Percentiles rank a stretch among this genome's conserved stretches.
phyloP scores from a whole-genome alignment of 2,888 invertebrate species.

The Lasius fuliginosus region DNA sequence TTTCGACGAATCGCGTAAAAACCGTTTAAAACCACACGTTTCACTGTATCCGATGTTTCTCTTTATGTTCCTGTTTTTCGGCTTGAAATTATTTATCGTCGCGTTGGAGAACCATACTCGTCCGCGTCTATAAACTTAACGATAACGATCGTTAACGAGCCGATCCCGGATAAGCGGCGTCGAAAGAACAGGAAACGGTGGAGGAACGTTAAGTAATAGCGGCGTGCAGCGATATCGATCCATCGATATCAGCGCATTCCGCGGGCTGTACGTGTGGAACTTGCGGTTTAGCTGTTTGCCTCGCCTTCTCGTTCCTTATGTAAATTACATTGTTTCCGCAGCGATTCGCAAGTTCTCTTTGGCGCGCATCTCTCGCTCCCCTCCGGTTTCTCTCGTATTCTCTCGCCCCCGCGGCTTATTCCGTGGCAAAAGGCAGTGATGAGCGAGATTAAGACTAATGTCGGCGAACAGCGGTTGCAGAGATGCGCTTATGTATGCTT shows the following conservation, averaged over 20 bases:
- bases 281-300: conserved; percentile 54
- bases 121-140: conserved; percentile 33
- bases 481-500: conserved; percentile 27
- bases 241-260: conserved; percentile 53
- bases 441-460: conserved; percentile 58
- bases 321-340: conserved; percentile 61
- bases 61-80: not conserved
- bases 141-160: not conserved
- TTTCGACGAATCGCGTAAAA: not conserved
- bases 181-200: conserved; percentile 1
- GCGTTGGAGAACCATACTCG: not conserved
- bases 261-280: conserved; percentile 46
- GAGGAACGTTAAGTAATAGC: conserved; percentile 25
- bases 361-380: conserved; percentile 29
- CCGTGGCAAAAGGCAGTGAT: conserved; percentile 42
- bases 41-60: not conserved
- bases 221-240: conserved; percentile 45
- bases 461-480: conserved; percentile 12
- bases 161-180: conserved; percentile 11
- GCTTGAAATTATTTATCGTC: conserved; percentile 42
- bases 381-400: not conserved
- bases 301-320: conserved; percentile 51
- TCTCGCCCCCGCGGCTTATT: conserved; percentile 38
- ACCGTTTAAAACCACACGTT: not conserved
- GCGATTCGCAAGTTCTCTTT: conserved; percentile 47